Evolutionary conservation across 2,888 invertebrate species (phyloP), one percentile per base, ranked within the genome.

Genomic region (Thera obeliscata): DNA sequence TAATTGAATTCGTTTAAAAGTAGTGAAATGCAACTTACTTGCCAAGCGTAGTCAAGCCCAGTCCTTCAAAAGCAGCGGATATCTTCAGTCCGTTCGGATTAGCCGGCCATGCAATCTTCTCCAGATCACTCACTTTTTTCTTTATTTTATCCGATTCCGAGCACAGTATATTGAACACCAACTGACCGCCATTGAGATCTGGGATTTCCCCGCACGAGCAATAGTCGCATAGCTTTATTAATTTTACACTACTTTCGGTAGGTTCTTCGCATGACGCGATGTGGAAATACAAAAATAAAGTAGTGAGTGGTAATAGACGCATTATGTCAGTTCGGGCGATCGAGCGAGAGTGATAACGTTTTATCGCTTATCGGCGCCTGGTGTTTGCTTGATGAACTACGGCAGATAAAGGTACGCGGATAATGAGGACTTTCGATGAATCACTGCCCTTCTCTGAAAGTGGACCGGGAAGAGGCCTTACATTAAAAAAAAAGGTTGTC

Each of bases 191-290:
- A 63, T 91, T 90, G 9, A 87, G 76, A 74, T 91, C 90, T 2
- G 86, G 84, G 72, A 92, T 91, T 81, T 93, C 93, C 87, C 93
- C 91, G 75, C 93, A 93, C 77, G 91, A 89, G 77, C 93, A 93
- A 74, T 87, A 85, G 66, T 87, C 87, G 83, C 91, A 89, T 67
- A 93, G 78, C 75, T 87, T 84, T 74, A 92, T 83, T 38, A 85
- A 73, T 72, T 83, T 84, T 36, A 74, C 70, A 70, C 77, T 81
- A 72, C 81, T 80, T 69, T 84, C 74, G 3, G 71, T 78, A 33
- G 78, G 83, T 54, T 78, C 69, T 12, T 91, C 86, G 61, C 84
- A 81, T 62, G 74, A 78, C 48, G 76, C 80, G 73, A 78, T 78
- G 50, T 61, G 60, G 54, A 77, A 81, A 79, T 87, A 79, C 72